Evolutionary conservation across 1,140 invertebrate species (phyloP).

Genomic region (Camponotus vicinus): DNA sequence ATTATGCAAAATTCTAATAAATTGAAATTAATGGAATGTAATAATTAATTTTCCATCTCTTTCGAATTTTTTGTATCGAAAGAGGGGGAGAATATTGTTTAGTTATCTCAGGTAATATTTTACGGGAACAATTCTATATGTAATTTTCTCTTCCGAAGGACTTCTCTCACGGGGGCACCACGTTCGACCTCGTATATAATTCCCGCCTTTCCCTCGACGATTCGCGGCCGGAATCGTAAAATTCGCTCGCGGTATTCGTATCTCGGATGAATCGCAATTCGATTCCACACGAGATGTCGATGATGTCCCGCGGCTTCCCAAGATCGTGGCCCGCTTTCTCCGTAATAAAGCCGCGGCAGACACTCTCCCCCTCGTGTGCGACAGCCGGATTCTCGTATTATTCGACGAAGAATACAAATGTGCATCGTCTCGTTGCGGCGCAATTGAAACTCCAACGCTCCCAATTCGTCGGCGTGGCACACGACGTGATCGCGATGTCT

Average conservation of each 20-base stretch:
- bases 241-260: constrained; percentile 21
- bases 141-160: constrained; percentile 19
- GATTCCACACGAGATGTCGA: constrained; percentile 30
- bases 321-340: constrained; percentile 38
- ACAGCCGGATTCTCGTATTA: constrained; percentile 12
- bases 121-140: neutral
- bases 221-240: constrained; percentile 20
- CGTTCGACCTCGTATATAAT: constrained; percentile 6
- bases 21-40: neutral
- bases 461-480: constrained; percentile 28
- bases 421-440: constrained; percentile 12
- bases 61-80: neutral
- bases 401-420: constrained; percentile 6
- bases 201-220: constrained; percentile 22
- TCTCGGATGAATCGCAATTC: constrained; percentile 31
- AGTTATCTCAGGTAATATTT: constrained; percentile 12
- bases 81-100: neutral
- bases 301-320: constrained; percentile 10
- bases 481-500: constrained; percentile 7
- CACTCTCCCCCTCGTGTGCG: neutral
- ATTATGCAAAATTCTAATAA: neutral
- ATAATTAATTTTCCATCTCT: constrained; percentile 4
- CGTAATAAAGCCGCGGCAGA: constrained; percentile 1
- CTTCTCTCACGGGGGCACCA: constrained; percentile 14
- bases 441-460: constrained; percentile 33